Base-by-base conservation (phyloP, 2,888 invertebrate species). In the Notodonta ziczac region DNA sequence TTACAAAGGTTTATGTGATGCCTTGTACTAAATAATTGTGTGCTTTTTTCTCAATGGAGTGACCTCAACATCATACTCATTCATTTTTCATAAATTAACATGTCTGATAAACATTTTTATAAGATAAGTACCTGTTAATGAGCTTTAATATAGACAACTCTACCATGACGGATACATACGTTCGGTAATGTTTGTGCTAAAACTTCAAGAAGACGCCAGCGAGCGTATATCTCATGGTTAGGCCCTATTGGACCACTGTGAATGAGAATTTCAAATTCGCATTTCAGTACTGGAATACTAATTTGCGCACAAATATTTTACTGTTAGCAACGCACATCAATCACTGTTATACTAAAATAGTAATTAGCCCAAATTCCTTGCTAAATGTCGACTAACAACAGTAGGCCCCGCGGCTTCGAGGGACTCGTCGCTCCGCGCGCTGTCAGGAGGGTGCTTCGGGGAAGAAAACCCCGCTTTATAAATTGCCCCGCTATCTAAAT, bases 401-500 rank as follows among this genome's bases (percentile, higher is more conserved):
- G 54, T 54, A 54, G 35, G 14, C 54, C 54, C 13, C 54, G 32
- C 53, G 74, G 78, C 81, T 83, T 73, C 60, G 59, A 75, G 66
- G 65, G 67, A 69, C 71, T 66, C 63, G 56, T 44, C 56, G 12
- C 70, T 78, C 80, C 76, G 77, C 80, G 75, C 78, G 81, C 82
- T 83, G 85, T 85, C 86, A 84, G 83, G 86, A 85, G 87, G 86
- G 85, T 84, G 87, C 87, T 89, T 87, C 84, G 78, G 88, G 91
- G 91, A 87, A 84, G 85, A 83, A 85, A 83, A 84, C 85, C 86
- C 83, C 84, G 85, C 88, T 88, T 91, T 93, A 92, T 93, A 93
- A 92, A 93, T 93, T 91, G 92, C 89, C 87, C 83, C 76, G 91
- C 91, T 91, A 93, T 93, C 91, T 93, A 90, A 91, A 92, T 92